A percentile compares a stretch with the other conserved stretches of the same genome.
phyloP scores from a whole-genome alignment of 2,113 vertebrate genomes.

The Calcarius ornatus region DNA sequence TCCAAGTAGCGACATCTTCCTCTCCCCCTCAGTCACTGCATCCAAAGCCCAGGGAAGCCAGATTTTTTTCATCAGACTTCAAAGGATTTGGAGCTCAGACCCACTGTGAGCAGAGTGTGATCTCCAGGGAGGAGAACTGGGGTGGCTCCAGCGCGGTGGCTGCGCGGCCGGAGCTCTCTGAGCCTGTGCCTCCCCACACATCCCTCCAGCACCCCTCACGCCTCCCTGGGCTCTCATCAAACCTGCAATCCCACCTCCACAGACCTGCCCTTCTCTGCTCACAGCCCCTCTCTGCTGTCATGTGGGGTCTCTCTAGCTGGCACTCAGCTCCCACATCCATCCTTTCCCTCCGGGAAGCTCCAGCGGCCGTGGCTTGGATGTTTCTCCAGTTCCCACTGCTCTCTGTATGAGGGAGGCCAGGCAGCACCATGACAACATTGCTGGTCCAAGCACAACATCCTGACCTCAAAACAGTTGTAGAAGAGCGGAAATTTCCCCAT shows the following conservation, averaged over 20 bases:
- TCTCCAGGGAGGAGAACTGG: background rate
- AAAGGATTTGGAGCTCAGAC: background rate
- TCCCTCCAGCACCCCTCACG: background rate
- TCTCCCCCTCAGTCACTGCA: conserved; percentile 18
- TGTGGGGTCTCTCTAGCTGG: background rate
- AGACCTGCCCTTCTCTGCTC: background rate
- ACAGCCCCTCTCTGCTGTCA: background rate
- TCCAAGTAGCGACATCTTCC: conserved; percentile 30
- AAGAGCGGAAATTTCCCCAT: background rate
- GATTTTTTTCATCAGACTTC: background rate
- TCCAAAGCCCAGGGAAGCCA: background rate
- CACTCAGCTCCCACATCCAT: background rate
- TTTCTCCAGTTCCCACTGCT: background rate
- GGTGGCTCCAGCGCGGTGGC: background rate
- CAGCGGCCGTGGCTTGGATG: background rate
- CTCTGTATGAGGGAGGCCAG: background rate
- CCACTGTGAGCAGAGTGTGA: background rate
- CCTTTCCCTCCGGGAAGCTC: background rate
- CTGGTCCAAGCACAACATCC: background rate
- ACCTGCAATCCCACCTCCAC: background rate
- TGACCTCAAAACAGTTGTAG: background rate
- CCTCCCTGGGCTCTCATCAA: background rate
- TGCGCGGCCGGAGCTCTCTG: background rate
- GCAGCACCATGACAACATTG: background rate
- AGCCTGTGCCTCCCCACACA: background rate